These are phyloP conservation scores for Seriola dumerili DNA, from an alignment of 2,113 vertebrate genomes.

Conservation along the genomic window DNA sequence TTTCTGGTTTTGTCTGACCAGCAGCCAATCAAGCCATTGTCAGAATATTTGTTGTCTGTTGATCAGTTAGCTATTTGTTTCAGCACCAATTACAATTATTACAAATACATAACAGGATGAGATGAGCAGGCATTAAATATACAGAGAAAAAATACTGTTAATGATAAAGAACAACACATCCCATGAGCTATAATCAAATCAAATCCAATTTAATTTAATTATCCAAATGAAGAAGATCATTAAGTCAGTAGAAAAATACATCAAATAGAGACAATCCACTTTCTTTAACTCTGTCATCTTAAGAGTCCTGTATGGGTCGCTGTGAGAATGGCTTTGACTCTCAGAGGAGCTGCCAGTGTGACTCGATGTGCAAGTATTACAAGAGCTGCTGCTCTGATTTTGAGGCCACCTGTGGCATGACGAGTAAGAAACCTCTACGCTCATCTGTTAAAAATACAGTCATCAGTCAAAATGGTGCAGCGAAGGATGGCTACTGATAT, in stretches of 20 bases:
- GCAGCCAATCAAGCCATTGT: background rate
- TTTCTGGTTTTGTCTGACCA: background rate
- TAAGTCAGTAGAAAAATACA: background rate
- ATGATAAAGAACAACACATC: background rate
- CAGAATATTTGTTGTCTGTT: background rate
- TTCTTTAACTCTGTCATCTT: constrained; percentile 4
- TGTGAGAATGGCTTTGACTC: constrained; percentile 89
- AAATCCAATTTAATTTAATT: constrained; percentile 14
- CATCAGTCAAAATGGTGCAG: background rate
- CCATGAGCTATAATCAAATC: constrained; percentile 20
- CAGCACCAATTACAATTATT: background rate
- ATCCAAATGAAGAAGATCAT: background rate
- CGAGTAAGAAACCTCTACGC: constrained; percentile 81
- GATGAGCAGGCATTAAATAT: background rate
- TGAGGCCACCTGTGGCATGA: constrained; percentile 81
- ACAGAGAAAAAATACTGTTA: background rate
- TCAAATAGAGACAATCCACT: background rate
- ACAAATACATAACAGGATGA: background rate
- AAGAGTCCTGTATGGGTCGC: constrained; percentile 91
- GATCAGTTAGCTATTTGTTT: background rate
- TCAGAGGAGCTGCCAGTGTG: constrained; percentile 90
- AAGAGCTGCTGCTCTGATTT: constrained; percentile 94
- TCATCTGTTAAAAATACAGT: background rate
- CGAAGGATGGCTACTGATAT: background rate
- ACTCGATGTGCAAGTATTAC: constrained; percentile 93